A percentile compares a stretch with the other conserved stretches of the same genome.
Conservation (phyloP, 2,797 vertebrate genomes). For the Molossus molossus region DNA sequence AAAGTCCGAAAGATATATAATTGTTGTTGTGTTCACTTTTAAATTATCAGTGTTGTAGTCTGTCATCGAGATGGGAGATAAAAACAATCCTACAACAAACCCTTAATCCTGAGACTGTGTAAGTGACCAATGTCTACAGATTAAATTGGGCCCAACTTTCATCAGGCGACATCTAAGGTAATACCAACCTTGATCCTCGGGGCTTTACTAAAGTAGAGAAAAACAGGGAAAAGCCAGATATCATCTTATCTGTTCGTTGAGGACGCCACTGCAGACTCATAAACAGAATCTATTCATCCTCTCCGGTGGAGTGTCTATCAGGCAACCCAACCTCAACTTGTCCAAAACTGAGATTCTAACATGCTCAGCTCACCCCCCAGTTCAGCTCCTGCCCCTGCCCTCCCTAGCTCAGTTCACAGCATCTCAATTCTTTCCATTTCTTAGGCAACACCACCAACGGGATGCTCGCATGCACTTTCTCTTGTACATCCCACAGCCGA, state of each 20-base stretch:
- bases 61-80: not conserved
- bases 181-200: not conserved
- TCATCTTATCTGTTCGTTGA: not conserved
- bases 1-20: not conserved
- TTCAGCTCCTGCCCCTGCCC: not conserved
- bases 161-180: not conserved
- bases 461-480: not conserved
- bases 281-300: not conserved
- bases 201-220: not conserved
- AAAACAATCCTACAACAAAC: not conserved
- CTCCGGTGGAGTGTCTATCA: not conserved
- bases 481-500: not conserved
- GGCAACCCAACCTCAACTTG: not conserved
- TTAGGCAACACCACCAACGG: not conserved
- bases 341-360: not conserved
- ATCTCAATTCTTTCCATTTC: not conserved
- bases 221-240: not conserved
- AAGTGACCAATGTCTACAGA: not conserved
- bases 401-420: not conserved
- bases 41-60: not conserved
- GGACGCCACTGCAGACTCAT: too few species aligned
- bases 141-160: not conserved
- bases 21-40: not conserved
- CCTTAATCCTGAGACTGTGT: not conserved
- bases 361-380: not conserved